Conservation (phyloP, 2,888 invertebrate genomes). For the Mayetiola destructor region DNA sequence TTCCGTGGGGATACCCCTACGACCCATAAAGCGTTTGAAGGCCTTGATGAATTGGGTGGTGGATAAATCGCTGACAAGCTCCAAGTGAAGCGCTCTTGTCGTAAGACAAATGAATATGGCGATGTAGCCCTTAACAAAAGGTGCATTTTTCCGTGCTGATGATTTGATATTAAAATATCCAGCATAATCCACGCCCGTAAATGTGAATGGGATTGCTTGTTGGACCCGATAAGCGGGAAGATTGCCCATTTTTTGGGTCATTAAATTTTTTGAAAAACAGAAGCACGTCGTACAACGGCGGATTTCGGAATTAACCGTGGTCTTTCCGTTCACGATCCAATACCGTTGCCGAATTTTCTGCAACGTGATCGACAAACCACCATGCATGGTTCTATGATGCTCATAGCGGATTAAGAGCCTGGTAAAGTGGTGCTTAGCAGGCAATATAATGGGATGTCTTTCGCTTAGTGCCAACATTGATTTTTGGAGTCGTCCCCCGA, state of each 20-base stretch:
- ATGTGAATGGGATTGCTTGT: not conserved
- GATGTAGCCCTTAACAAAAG: not conserved
- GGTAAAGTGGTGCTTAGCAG: not conserved
- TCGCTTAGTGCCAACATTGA: not conserved
- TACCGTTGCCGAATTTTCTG: not conserved
- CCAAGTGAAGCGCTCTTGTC: not conserved
- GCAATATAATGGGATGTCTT: conserved; percentile 5
- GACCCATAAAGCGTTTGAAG: not conserved
- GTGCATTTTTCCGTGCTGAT: not conserved
- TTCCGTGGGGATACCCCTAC: not conserved
- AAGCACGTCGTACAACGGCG: not conserved
- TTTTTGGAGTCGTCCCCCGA: conserved; percentile 7
- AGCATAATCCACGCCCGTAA: not conserved
- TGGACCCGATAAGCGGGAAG: not conserved
- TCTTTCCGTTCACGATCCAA: not conserved
- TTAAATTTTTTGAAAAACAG: not conserved
- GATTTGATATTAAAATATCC: not conserved
- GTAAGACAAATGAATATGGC: not conserved
- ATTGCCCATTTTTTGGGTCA: not conserved
- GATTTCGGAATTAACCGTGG: not conserved
- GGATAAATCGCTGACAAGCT: not conserved
- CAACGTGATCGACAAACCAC: not conserved
- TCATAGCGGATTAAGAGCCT: not conserved
- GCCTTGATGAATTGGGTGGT: not conserved
- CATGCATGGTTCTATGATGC: not conserved